Evolutionary conservation across 2,888 invertebrate genomes (phyloP).

Genomic region (Rotaria sp.): DNA sequence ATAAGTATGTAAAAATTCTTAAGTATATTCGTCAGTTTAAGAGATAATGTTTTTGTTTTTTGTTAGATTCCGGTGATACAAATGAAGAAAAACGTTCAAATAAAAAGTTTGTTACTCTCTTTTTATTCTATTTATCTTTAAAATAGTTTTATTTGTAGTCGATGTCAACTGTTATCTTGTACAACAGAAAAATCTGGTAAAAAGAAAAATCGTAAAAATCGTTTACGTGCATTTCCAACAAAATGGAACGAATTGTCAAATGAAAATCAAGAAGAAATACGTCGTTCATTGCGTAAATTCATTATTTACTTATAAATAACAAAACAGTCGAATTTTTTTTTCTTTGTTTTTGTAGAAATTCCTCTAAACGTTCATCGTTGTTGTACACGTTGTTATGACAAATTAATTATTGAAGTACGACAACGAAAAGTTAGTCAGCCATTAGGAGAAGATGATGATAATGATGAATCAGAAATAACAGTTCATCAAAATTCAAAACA

Average conservation of each 20-base stretch:
- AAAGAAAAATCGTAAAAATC: conserved; percentile 24
- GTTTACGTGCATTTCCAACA: background rate
- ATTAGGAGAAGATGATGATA: background rate
- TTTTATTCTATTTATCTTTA: background rate
- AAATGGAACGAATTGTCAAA: conserved; percentile 29
- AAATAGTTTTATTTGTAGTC: background rate
- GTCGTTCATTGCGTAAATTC: background rate
- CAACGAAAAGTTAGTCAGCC: background rate
- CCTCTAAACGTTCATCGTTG: background rate
- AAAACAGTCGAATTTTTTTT: background rate
- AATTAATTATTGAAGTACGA: background rate
- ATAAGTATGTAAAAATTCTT: background rate
- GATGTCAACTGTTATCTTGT: conserved; percentile 6
- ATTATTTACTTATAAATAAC: background rate
- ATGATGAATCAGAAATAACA: background rate
- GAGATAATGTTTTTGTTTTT: background rate
- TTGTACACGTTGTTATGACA: conserved; percentile 22
- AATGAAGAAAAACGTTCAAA: background rate
- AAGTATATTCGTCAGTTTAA: background rate
- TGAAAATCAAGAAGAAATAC: conserved; percentile 3
- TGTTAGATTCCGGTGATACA: background rate
- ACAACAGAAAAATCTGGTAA: background rate
- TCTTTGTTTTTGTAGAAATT: background rate
- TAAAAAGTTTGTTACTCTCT: background rate
- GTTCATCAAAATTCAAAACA: background rate